Conservation (phyloP, 2,113 vertebrate genomes). For the Dendrocopos noguchii region DNA sequence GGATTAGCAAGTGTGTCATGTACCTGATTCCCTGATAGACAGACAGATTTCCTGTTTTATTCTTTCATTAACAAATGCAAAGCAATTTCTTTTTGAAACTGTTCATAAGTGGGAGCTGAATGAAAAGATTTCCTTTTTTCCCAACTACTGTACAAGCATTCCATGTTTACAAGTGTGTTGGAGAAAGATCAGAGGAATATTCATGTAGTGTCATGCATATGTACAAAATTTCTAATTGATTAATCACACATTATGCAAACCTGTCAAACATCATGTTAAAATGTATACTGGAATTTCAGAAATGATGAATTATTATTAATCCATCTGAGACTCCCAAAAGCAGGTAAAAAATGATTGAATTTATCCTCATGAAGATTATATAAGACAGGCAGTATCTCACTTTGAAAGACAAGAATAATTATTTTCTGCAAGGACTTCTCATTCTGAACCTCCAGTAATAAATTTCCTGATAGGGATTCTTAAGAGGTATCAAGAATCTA, state of each 20-base stretch:
- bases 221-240: conserved; percentile 55
- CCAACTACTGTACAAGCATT: background rate
- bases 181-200: conserved; percentile 59
- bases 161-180: conserved; percentile 32
- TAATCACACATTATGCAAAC: conserved; percentile 25
- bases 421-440: background rate
- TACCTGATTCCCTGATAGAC: conserved; percentile 19
- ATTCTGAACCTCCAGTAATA: background rate
- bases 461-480: background rate
- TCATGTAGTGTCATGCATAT: conserved; percentile 29
- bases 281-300: background rate
- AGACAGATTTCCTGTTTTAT: background rate
- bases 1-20: conserved; percentile 14
- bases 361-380: background rate
- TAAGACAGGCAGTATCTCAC: background rate
- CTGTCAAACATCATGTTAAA: conserved; percentile 42
- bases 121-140: background rate
- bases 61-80: background rate
- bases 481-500: background rate
- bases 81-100: background rate
- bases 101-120: background rate
- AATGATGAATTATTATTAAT: conserved; percentile 43
- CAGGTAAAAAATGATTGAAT: conserved; percentile 13
- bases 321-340: background rate
- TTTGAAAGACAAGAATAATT: conserved; percentile 1